phyloP scores from a whole-genome alignment of 1,140 invertebrate genomes.

The Eciton burchellii region DNA sequence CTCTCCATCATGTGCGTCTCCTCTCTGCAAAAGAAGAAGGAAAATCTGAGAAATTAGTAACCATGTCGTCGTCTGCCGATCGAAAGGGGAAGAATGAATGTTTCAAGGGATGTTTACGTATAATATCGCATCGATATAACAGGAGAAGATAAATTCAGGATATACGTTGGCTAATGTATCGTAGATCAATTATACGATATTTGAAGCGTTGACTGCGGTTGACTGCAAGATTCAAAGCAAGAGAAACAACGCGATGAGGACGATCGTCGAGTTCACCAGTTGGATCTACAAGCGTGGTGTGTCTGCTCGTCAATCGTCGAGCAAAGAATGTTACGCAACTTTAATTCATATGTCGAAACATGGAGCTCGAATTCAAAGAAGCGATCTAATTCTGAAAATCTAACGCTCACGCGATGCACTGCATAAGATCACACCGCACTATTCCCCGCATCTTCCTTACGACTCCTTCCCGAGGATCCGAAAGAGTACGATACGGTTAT shows the following conservation, averaged over 20 bases:
- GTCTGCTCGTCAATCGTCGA: neutral
- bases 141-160: neutral
- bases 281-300: slow-evolving; percentile 39
- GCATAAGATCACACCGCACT: slow-evolving; percentile 6
- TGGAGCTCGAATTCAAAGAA: slow-evolving; percentile 44
- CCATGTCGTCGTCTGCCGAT: neutral
- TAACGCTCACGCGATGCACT: neutral
- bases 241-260: neutral
- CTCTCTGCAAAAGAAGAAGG: slow-evolving; percentile 81
- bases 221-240: too few species aligned
- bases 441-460: neutral
- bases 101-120: neutral
- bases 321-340: slow-evolving; percentile 60
- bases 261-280: slow-evolving; percentile 14
- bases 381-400: neutral
- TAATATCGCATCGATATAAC: neutral
- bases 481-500: neutral
- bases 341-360: slow-evolving; percentile 41
- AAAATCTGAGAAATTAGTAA: slow-evolving; percentile 47
- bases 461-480: neutral
- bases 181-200: too few species aligned
- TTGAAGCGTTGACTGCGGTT: too few species aligned
- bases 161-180: neutral
- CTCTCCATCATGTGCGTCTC: slow-evolving; percentile 81
- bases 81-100: neutral